Conservation (phyloP, 2,797 vertebrate genomes). For the Enteromius unitaeniatus region DNA sequence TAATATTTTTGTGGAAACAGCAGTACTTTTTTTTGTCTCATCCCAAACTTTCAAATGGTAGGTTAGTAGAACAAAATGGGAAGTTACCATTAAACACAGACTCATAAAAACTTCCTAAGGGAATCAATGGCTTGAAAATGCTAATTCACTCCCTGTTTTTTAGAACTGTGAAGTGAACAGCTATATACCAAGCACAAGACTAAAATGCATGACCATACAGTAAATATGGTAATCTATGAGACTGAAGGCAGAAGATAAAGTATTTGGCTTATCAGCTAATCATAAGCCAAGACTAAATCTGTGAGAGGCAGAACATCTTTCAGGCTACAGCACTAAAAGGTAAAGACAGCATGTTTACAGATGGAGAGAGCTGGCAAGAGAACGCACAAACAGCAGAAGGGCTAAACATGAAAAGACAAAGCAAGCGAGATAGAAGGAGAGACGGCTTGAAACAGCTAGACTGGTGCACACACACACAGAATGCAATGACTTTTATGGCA, state of each 20-base stretch:
- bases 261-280: conserved; percentile 20
- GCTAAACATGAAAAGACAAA: conserved; percentile 31
- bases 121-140: neutral
- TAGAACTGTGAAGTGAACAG: neutral
- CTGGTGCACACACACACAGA: conserved; percentile 31
- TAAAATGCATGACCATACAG: conserved; percentile 15
- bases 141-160: neutral
- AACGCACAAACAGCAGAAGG: conserved; percentile 11
- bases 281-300: conserved; percentile 22
- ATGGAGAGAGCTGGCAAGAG: conserved; percentile 30
- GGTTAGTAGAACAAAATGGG: neutral
- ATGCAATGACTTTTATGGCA: conserved; percentile 15
- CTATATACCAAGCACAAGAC: conserved; percentile 7
- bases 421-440: conserved; percentile 7
- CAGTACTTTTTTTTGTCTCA: too few relatives aligned
- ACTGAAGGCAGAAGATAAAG: conserved; percentile 22
- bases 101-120: neutral
- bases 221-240: conserved; percentile 28
- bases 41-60: neutral
- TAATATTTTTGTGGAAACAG: neutral
- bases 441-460: conserved; percentile 25
- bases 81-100: neutral
- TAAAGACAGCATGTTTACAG: conserved; percentile 20
- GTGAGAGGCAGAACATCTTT: neutral
- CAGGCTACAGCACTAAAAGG: conserved; percentile 11